Base-by-base conservation (phyloP, 2,888 invertebrate species). In the Sacculina carcini region DNA sequence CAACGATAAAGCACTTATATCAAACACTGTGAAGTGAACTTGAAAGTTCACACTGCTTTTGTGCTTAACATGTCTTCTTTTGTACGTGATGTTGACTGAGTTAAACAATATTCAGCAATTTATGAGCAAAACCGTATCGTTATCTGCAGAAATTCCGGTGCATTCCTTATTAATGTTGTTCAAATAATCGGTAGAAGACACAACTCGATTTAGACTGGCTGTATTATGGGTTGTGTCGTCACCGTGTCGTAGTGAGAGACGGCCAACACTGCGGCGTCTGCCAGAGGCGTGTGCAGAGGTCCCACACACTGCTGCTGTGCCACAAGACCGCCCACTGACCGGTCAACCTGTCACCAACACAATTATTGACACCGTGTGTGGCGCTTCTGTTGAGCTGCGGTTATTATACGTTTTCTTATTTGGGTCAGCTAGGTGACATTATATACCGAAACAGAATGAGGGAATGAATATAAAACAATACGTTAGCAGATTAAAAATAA, bases 241-340 rank as follows among this genome's bases (percentile, higher is more conserved):
- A 76, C 74, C 40, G 71, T 73, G 54, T 77, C 79, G 62, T 79
- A 79, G 65, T 87, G 77, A 0, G 89, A 84, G 26, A 92, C 71
- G 0, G 89, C 85, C 5, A 80, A 77, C 48, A 94, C 78, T 1
- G 86, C 94, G 54, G 82, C 90, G 66, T 98, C 90, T 0, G 94
- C 85, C 5, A 96, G 68, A 0, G 98, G 96, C 1, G 90, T 87
- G 65, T 96, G 96, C 1, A 96, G 67, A 0, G 94, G 92, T 1
- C 98, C 96, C 24, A 96, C 89, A 64, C 96, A 96, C 65, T 98
- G 98, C 62, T 98, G 96, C 65, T 94, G 94, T 0, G 89, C 96
- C 52, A 96, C 75, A 16, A 96, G 69, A 1, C 96, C 96, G 2
- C 87, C 81, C 9, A 96, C 94, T 63, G 90, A 92, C 39, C 94